Evolutionary conservation across 2,888 invertebrate species (phyloP).

Genomic region (Chromoteleia sp.): DNA sequence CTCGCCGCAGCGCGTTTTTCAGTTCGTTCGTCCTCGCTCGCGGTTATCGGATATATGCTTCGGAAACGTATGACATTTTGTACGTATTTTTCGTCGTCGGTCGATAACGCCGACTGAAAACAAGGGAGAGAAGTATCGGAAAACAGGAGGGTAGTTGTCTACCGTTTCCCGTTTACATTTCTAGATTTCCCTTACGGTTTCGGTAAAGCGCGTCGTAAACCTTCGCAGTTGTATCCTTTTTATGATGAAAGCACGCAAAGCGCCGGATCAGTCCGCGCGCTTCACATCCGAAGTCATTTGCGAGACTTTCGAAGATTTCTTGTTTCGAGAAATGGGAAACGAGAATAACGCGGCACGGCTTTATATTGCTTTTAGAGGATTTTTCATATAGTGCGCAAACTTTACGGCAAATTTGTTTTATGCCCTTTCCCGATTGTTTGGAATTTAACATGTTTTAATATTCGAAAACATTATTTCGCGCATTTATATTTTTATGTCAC

Average conservation of each 20-base stretch:
- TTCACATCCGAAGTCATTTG: conserved; percentile 35
- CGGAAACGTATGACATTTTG: conserved; percentile 52
- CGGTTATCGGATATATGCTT: conserved; percentile 45
- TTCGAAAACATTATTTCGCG: no score
- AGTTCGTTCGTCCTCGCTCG: conserved; percentile 26
- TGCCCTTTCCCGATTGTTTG: background rate
- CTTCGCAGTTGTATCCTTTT: conserved; percentile 36
- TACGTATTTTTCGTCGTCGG: conserved; percentile 53
- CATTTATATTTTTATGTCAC: no score
- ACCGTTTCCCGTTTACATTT: conserved; percentile 53
- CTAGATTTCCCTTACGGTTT: conserved; percentile 62
- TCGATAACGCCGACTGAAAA: conserved; percentile 49
- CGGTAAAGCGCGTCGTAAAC: conserved; percentile 41
- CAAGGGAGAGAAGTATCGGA: conserved; percentile 40
- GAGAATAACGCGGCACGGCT: background rate
- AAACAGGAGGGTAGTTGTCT: conserved; percentile 44
- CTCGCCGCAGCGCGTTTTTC: conserved; percentile 22
- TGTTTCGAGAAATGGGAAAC: background rate
- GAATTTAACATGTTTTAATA: no score
- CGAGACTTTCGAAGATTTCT: conserved; percentile 19
- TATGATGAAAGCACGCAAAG: conserved; percentile 38
- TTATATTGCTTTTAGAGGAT: background rate
- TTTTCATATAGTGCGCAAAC: background rate
- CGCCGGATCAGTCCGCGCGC: conserved; percentile 22
- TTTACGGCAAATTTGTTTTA: background rate